phyloP scores from a whole-genome alignment of 1,140 invertebrate species.

The Lucilia sericata region DNA sequence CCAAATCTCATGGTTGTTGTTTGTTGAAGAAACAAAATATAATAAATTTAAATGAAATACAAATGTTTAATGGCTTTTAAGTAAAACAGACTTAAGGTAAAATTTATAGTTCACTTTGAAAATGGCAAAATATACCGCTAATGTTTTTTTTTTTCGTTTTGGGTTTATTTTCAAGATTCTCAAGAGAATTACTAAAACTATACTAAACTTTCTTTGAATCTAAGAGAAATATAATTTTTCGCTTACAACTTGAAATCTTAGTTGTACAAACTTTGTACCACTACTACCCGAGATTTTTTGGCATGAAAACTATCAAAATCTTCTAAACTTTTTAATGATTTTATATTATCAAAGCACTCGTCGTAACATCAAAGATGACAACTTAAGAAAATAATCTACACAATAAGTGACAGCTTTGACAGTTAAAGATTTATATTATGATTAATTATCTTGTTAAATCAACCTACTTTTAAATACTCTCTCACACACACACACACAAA shows the following conservation, averaged over 20 bases:
- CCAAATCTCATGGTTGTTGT: neutral
- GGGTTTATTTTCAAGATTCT: no score
- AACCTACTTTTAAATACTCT: slow-evolving; percentile 7
- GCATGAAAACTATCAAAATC: no score
- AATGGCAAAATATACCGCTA: neutral
- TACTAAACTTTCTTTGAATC: no score
- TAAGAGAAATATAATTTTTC: no score
- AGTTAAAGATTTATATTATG: slow-evolving; percentile 23
- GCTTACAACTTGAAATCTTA: no score
- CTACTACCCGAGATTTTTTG: no score
- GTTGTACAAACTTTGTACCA: no score
- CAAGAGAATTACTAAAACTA: no score
- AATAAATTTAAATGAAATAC: neutral
- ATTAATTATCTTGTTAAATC: neutral
- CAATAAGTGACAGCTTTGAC: slow-evolving; percentile 12
- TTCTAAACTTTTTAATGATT: no score
- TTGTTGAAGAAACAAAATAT: neutral
- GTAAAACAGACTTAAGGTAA: neutral
- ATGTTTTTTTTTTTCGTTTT: neutral
- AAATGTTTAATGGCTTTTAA: neutral
- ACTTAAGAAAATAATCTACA: neutral
- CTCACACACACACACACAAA: neutral
- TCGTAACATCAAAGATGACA: neutral
- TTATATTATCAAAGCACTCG: no score
- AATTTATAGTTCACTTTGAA: slow-evolving; percentile 2